Base-by-base conservation (phyloP, 2,888 invertebrate genomes). In the Acleris emargana region DNA sequence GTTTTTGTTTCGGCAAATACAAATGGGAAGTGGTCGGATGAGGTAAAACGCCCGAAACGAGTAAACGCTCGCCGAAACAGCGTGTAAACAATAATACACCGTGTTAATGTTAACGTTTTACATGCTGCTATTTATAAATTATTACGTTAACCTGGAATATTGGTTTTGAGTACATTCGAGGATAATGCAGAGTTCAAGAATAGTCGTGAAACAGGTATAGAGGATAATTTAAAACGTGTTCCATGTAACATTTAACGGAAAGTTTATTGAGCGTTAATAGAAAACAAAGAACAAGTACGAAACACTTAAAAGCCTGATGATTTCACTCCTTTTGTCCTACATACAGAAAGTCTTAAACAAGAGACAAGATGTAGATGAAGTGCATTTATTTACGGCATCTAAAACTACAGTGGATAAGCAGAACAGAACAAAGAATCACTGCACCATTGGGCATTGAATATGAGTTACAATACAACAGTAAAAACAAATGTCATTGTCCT, bases 401-500 rank as follows among this genome's bases (percentile, higher is more conserved):
- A 43, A 5, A 16, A 16, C 16, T 43, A 43, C 43, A 43, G 43
- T n/a, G 43, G 16, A 43, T 43, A 43, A 5, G 43, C 5, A 43
- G 16, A 55, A 17, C 43, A 43, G 25, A 28, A 54, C 58, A 64
- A 64, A 64, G 64, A 28, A 20, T 63, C 16, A 22, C 42, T 49
- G 52, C 32, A 42, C 6, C 20, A 49, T 53, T 54, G 18, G n/a
- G 5, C 47, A 9, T 53, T 50, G 18, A 47, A 52, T 17, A 51
- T 16, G 38, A 38, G 13, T 38, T 38, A 13, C 3, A 38, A 59
- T 50, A 54, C 54, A 53, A 49, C 28, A 18, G 43, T 43, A n/a
- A 11, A 20, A 54, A 11, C 25, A 20, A 51, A 66, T 57, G 66
- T 61, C 66, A 66, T 66, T 66, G 66, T 66, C 60, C 66, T 66